Percentiles rank a stretch among this genome's conserved stretches.
These are phyloP conservation scores for Eutrigla gurnardus DNA, from an alignment of 2,797 vertebrate genomes.

Conservation along the genomic window DNA sequence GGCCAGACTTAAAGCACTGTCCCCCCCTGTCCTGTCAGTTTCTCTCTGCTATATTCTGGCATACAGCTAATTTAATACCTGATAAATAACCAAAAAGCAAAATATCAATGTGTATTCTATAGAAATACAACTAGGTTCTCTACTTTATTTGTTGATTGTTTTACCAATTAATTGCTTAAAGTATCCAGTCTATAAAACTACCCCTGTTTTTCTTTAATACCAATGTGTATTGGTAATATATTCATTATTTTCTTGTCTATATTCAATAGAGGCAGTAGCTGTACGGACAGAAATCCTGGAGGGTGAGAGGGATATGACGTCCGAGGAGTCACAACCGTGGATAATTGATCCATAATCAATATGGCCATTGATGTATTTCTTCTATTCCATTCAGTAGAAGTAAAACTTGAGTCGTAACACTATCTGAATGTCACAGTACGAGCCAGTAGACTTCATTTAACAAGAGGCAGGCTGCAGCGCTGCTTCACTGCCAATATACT, in stretches of 20 bases:
- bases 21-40: slow-evolving; percentile 2
- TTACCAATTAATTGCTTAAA: background rate
- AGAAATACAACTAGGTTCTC: background rate
- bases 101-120: background rate
- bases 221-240: background rate
- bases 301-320: background rate
- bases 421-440: slow-evolving; percentile 4
- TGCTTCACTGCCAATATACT: slow-evolving; percentile 28
- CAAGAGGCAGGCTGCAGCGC: slow-evolving; percentile 28
- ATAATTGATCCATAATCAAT: background rate
- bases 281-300: background rate
- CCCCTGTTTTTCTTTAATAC: background rate
- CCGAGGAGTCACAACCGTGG: background rate
- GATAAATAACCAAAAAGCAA: background rate
- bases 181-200: background rate
- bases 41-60: background rate
- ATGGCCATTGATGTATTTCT: background rate
- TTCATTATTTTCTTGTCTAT: background rate
- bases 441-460: slow-evolving; percentile 10
- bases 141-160: background rate
- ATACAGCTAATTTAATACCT: background rate
- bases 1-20: slow-evolving; percentile 21
- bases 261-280: background rate
- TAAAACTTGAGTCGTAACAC: background rate
- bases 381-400: background rate